Conservation (phyloP, 2,797 vertebrate species). For the Coregonus ussuriensis region DNA sequence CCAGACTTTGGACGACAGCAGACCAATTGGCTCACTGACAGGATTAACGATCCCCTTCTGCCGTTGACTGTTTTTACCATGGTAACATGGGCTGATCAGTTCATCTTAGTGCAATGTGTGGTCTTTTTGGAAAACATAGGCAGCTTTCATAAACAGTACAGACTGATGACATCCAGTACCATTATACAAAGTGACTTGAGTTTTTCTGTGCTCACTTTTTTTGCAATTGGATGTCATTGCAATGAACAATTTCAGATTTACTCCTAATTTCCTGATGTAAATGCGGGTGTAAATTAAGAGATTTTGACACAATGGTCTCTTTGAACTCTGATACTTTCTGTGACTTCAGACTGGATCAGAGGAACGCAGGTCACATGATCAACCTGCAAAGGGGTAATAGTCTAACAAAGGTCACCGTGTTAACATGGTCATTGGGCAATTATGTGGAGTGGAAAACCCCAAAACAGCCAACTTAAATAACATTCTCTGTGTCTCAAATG, state of each 20-base stretch:
- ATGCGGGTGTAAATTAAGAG: not conserved
- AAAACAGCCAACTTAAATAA: conserved; percentile 28
- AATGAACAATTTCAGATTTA: not conserved
- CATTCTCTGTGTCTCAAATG: not conserved
- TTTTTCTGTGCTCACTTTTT: not conserved
- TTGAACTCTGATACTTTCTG: too few relatives aligned
- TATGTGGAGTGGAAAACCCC: conserved; percentile 29
- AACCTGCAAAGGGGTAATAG: too few relatives aligned
- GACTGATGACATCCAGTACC: not conserved
- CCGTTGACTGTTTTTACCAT: not conserved
- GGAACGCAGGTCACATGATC: too few relatives aligned
- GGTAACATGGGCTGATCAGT: not conserved
- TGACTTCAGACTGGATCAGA: too few relatives aligned
- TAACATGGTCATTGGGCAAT: conserved; percentile 33
- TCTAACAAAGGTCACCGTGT: too few relatives aligned
- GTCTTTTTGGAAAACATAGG: not conserved
- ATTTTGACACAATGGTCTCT: too few relatives aligned
- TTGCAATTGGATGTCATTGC: not conserved
- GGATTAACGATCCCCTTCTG: not conserved
- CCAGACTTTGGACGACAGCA: not conserved
- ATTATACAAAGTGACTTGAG: not conserved
- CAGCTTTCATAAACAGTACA: not conserved
- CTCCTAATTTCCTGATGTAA: conserved; percentile 1
- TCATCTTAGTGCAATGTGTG: not conserved
- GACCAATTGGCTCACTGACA: not conserved